Percentiles rank a stretch among this genome's conserved stretches.
These are phyloP conservation scores for Zaprionus africanus DNA, from an alignment of 1,140 invertebrate species.

Conservation along the genomic window DNA sequence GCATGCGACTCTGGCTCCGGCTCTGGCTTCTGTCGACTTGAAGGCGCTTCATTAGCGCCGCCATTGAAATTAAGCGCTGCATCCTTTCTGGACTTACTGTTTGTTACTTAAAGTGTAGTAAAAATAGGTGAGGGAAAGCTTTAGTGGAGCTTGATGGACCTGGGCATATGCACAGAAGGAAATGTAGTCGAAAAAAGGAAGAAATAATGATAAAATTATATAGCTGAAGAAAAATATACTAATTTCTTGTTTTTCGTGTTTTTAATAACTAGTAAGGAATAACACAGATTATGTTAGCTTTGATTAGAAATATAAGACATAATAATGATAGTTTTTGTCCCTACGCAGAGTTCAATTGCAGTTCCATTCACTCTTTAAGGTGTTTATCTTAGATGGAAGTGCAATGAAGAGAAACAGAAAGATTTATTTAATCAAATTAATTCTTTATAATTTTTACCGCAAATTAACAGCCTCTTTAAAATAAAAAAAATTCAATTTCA, in stretches of 20 bases:
- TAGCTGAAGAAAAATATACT: background rate
- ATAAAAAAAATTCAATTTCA: too few species aligned
- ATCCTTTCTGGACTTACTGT: conserved; percentile 25
- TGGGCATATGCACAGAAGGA: background rate
- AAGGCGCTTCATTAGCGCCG: conserved; percentile 61
- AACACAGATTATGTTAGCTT: background rate
- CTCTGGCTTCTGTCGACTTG: conserved; percentile 12
- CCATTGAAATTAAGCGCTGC: conserved; percentile 68
- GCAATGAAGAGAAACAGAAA: too few species aligned
- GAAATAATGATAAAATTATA: background rate
- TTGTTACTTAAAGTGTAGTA: conserved; percentile 49
- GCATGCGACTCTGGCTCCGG: conserved; percentile 25
- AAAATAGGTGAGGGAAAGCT: background rate
- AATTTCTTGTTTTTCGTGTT: too few species aligned
- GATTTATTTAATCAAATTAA: too few species aligned
- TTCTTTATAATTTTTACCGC: too few species aligned
- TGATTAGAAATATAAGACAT: background rate
- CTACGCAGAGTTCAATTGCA: too few species aligned
- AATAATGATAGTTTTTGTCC: too few species aligned
- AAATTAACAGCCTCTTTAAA: too few species aligned
- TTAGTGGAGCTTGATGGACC: background rate
- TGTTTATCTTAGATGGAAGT: too few species aligned
- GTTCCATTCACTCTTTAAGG: too few species aligned
- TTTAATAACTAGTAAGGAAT: background rate
- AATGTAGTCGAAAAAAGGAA: background rate